phyloP scores from a whole-genome alignment of 2,113 vertebrate species.

The Cinclus mexicanus region DNA sequence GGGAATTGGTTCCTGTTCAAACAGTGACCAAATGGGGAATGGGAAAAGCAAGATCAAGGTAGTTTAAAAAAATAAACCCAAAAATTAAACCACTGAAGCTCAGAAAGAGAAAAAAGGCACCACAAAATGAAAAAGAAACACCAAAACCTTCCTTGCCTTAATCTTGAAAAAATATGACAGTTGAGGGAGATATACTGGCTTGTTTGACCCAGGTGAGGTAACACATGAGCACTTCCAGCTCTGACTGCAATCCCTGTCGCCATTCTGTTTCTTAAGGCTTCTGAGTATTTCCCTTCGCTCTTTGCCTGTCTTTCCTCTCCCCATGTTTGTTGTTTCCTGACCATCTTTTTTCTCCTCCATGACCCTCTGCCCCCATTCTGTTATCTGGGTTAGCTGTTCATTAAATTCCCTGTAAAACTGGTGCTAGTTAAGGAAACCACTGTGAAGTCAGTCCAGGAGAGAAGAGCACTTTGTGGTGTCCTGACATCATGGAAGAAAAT shows the following conservation, averaged over 20 bases:
- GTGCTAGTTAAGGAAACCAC: background rate
- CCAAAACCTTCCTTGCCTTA: background rate
- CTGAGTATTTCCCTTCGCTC: background rate
- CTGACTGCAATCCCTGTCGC: background rate
- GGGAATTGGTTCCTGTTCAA: slow-evolving; percentile 67
- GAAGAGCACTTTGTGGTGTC: background rate
- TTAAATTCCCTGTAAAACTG: background rate
- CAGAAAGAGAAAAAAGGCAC: background rate
- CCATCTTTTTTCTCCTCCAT: background rate
- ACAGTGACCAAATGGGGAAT: slow-evolving; percentile 40
- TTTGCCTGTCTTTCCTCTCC: background rate
- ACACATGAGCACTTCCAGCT: background rate
- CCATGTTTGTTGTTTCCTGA: background rate
- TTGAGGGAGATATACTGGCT: background rate
- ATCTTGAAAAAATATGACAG: background rate
- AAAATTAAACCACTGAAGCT: background rate
- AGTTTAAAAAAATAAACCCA: background rate
- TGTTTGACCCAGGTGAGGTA: background rate
- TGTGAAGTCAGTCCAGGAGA: background rate
- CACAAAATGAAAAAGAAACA: background rate
- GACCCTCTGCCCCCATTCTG: background rate
- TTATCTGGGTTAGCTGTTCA: background rate
- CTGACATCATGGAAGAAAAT: background rate
- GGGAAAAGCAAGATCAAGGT: slow-evolving; percentile 10
- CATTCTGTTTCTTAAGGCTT: background rate